phyloP scores from a whole-genome alignment of 2,113 vertebrate genomes.

The Meleagris gallopavo region DNA sequence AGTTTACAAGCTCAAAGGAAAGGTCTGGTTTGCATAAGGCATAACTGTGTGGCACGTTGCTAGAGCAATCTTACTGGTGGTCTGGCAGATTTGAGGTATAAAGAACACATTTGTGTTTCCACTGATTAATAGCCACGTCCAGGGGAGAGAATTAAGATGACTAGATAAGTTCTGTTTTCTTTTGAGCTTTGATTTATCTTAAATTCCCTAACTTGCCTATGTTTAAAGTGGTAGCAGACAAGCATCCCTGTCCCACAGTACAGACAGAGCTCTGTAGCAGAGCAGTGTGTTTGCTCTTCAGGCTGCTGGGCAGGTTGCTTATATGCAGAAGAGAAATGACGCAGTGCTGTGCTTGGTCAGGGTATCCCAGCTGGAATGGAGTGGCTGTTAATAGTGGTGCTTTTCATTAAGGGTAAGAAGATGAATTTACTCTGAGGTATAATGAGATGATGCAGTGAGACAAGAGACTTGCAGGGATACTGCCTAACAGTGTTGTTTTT shows the following conservation, averaged over 20 bases:
- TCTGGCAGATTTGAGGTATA: not conserved
- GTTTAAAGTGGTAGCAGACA: not conserved
- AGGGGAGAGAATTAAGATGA: not conserved
- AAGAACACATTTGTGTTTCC: not conserved
- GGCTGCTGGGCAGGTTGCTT: not conserved
- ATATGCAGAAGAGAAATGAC: not conserved
- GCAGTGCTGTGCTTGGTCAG: not conserved
- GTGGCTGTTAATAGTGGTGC: not conserved
- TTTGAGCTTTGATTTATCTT: not conserved
- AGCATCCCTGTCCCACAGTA: not conserved
- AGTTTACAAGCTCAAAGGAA: not conserved
- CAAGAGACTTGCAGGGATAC: not conserved
- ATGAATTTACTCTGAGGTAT: not conserved
- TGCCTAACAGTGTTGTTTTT: not conserved
- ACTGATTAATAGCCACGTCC: not conserved
- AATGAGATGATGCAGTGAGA: not conserved
- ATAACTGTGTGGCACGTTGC: not conserved
- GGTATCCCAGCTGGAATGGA: not conserved
- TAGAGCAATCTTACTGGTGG: not conserved
- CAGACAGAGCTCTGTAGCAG: too few species aligned
- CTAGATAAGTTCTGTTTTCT: not conserved
- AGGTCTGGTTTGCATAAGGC: not conserved
- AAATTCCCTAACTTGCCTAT: not conserved
- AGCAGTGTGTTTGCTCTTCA: not conserved
- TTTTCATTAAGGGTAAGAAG: not conserved